A percentile compares a stretch with the other conserved stretches of the same genome.
Conservation (phyloP, 2,113 vertebrate genomes). For the Pogona vitticeps region DNA sequence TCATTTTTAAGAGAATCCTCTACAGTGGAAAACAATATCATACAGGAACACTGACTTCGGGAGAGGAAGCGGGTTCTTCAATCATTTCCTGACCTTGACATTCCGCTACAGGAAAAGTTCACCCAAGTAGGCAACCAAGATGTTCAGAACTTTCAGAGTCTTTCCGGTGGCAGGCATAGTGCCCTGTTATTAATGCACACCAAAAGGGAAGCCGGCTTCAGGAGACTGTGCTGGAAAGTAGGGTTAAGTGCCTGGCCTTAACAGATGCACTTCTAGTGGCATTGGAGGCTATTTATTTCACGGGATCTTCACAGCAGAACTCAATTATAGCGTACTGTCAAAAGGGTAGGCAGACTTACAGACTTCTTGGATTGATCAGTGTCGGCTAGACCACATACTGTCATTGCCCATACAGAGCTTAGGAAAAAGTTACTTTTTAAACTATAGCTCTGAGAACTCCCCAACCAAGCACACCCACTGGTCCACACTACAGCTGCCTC, state of each 20-base stretch:
- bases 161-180: slow-evolving; percentile 24
- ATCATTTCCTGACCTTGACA: slow-evolving; percentile 84
- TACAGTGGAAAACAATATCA: slow-evolving; percentile 85
- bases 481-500: too few species aligned
- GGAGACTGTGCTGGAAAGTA: neutral
- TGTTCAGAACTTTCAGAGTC: slow-evolving; percentile 55
- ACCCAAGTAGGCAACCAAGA: slow-evolving; percentile 55
- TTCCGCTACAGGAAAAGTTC: slow-evolving; percentile 70
- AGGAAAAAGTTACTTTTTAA: too few species aligned
- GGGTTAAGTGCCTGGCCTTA: slow-evolving; percentile 42
- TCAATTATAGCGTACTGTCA: slow-evolving; percentile 15
- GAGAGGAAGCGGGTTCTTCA: slow-evolving; percentile 80
- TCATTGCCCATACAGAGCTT: too few species aligned
- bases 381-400: neutral
- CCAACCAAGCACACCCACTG: too few species aligned
- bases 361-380: neutral
- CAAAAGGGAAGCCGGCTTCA: slow-evolving; percentile 26
- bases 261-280: neutral
- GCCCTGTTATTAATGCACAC: slow-evolving; percentile 1
- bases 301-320: slow-evolving; percentile 25
- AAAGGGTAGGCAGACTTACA: neutral
- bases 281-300: neutral
- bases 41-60: slow-evolving; percentile 71
- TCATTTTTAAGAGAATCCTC: slow-evolving; percentile 88
- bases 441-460: too few species aligned